A percentile compares a stretch with the other conserved stretches of the same genome.
These are phyloP conservation scores for Achlya flavicornis DNA, from an alignment of 2,888 invertebrate species.

Conservation along the genomic window DNA sequence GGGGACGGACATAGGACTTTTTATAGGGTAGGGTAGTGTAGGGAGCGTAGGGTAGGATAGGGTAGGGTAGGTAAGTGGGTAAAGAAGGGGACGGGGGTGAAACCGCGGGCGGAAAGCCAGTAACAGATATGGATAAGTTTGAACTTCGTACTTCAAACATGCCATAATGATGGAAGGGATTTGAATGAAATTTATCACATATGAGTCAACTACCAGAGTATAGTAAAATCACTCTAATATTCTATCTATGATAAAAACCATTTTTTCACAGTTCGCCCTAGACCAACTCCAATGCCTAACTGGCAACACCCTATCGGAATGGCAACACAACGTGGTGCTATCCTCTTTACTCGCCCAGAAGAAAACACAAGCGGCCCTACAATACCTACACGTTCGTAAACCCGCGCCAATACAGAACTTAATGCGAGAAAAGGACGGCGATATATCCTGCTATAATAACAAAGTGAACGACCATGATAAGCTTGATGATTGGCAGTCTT, in stretches of 20 bases:
- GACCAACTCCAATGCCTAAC: slow-evolving; percentile 86
- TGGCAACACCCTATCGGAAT: slow-evolving; percentile 83
- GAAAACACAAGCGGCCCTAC: slow-evolving; percentile 87
- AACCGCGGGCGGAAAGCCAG: too few species aligned
- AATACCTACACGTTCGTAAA: slow-evolving; percentile 86
- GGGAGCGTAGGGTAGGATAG: too few species aligned
- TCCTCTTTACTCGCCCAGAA: slow-evolving; percentile 87
- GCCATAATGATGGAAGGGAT: too few species aligned
- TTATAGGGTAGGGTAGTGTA: too few species aligned
- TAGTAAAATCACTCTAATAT: too few species aligned
- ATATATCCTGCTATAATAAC: slow-evolving; percentile 35
- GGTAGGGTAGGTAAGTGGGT: too few species aligned
- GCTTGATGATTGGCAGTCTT: slow-evolving; percentile 78
- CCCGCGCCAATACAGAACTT: slow-evolving; percentile 79
- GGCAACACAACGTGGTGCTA: slow-evolving; percentile 89
- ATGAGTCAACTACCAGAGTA: too few species aligned
- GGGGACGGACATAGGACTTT: too few species aligned
- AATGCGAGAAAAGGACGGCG: slow-evolving; percentile 52
- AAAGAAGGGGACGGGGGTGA: too few species aligned
- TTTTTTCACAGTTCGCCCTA: slow-evolving; percentile 82
- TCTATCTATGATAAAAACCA: neutral
- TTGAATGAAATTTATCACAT: too few species aligned
- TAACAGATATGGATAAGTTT: too few species aligned
- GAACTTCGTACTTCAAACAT: too few species aligned
- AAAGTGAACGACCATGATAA: slow-evolving; percentile 61